Evolutionary conservation across 2,113 vertebrate species (phyloP).

Genomic region (Gasterosteus aculeatus): DNA sequence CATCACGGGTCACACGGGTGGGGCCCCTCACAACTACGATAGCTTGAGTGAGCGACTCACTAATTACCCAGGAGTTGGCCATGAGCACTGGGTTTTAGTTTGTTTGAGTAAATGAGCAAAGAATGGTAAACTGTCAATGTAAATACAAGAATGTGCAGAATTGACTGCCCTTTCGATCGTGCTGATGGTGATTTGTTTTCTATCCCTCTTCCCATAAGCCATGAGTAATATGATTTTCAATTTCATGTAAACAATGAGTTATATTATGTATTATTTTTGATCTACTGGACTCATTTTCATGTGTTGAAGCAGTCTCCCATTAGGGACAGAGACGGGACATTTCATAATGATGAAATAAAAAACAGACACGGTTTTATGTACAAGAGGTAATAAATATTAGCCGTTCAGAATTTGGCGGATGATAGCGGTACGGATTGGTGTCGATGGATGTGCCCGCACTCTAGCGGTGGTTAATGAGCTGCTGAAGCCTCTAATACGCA

Average conservation of each 20-base stretch:
- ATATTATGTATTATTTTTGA: neutral
- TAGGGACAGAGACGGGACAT: neutral
- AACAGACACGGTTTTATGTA: neutral
- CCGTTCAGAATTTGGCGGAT: neutral
- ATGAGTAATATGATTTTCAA: neutral
- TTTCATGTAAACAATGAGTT: neutral
- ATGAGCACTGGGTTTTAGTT: neutral
- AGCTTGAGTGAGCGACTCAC: neutral
- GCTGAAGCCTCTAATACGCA: conserved; percentile 52
- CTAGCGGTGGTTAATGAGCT: conserved; percentile 53
- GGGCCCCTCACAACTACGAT: neutral
- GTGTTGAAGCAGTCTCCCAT: neutral
- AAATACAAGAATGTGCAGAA: neutral
- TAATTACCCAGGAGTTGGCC: neutral
- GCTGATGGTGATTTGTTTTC: neutral
- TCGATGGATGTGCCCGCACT: neutral
- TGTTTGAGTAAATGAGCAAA: neutral
- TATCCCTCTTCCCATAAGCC: neutral
- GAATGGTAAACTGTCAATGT: neutral
- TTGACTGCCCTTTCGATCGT: neutral
- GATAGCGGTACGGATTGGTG: neutral
- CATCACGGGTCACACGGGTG: conserved; percentile 46
- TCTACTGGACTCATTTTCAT: neutral
- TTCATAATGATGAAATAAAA: neutral
- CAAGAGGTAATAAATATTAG: neutral